These are phyloP conservation scores for Microplitis mediator DNA, from an alignment of 1,140 invertebrate genomes.

Conservation along the genomic window DNA sequence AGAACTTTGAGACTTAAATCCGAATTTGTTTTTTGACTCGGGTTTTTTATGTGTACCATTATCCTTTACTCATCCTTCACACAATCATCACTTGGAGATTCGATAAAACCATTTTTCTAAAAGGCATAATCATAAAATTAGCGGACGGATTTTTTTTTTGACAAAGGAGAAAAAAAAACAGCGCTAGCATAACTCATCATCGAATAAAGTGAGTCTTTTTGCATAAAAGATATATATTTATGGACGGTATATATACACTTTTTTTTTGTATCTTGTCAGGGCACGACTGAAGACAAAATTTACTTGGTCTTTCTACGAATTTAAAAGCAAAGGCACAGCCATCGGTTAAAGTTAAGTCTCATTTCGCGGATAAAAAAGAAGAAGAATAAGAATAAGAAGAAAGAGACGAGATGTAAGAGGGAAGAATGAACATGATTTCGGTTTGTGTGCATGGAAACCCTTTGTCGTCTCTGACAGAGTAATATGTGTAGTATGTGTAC, in stretches of 20 bases:
- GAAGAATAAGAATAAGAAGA: too few relatives aligned
- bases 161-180: too few relatives aligned
- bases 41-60: too few relatives aligned
- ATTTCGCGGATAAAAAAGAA: neutral
- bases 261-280: slow-evolving; percentile 4
- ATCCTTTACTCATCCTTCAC: too few relatives aligned
- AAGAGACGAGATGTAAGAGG: neutral
- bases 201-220: neutral
- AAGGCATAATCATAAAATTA: too few relatives aligned
- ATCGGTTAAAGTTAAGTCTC: neutral
- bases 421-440: neutral
- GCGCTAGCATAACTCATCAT: too few relatives aligned
- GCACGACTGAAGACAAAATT: slow-evolving; percentile 15
- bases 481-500: slow-evolving; percentile 17
- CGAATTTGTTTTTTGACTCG: too few relatives aligned
- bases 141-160: too few relatives aligned
- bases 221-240: neutral
- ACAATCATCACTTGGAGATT: too few relatives aligned
- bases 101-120: too few relatives aligned
- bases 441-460: neutral
- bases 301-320: slow-evolving; percentile 29
- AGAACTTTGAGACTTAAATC: too few relatives aligned
- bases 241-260: neutral
- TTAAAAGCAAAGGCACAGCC: slow-evolving; percentile 1
- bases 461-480: slow-evolving; percentile 14